These are phyloP conservation scores for Anthoptus insignis DNA, from an alignment of 2,888 invertebrate genomes.

Conservation along the genomic window DNA sequence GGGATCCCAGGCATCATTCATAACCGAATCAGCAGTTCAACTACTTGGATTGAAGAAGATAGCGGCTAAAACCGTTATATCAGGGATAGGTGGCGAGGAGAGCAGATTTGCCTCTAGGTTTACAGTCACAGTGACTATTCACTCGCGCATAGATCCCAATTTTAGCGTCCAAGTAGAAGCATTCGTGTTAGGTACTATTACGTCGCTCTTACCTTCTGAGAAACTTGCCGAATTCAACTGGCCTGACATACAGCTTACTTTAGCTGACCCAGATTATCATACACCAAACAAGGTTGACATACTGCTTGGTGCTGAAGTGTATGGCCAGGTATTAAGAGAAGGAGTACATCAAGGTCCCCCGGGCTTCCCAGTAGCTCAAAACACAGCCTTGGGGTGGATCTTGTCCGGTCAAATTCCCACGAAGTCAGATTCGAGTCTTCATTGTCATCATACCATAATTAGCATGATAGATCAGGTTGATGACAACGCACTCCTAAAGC, in stretches of 20 bases:
- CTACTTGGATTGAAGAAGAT: slow-evolving; percentile 38
- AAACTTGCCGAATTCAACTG: too few species aligned
- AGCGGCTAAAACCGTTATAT: slow-evolving; percentile 33
- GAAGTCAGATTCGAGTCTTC: neutral
- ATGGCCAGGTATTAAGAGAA: slow-evolving; percentile 46
- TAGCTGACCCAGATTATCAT: slow-evolving; percentile 42
- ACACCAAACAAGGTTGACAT: slow-evolving; percentile 47
- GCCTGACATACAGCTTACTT: slow-evolving; percentile 1
- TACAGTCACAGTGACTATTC: slow-evolving; percentile 14
- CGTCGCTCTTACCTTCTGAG: too few species aligned
- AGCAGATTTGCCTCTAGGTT: slow-evolving; percentile 23
- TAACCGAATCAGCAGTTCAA: slow-evolving; percentile 47
- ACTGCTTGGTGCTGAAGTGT: slow-evolving; percentile 51
- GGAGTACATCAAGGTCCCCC: slow-evolving; percentile 43
- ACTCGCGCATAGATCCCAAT: slow-evolving; percentile 1
- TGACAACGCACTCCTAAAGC: slow-evolving; percentile 30
- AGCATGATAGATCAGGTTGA: slow-evolving; percentile 14
- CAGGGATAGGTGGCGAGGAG: slow-evolving; percentile 32
- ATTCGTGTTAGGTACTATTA: too few species aligned
- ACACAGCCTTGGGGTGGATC: slow-evolving; percentile 50
- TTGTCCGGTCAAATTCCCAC: slow-evolving; percentile 47
- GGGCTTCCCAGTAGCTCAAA: slow-evolving; percentile 43
- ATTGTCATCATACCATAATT: slow-evolving; percentile 8
- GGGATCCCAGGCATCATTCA: slow-evolving; percentile 51
- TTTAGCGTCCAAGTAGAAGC: too few species aligned